Base-by-base conservation (phyloP, 2,888 invertebrate species). In the Himalopsyche anomala region DNA sequence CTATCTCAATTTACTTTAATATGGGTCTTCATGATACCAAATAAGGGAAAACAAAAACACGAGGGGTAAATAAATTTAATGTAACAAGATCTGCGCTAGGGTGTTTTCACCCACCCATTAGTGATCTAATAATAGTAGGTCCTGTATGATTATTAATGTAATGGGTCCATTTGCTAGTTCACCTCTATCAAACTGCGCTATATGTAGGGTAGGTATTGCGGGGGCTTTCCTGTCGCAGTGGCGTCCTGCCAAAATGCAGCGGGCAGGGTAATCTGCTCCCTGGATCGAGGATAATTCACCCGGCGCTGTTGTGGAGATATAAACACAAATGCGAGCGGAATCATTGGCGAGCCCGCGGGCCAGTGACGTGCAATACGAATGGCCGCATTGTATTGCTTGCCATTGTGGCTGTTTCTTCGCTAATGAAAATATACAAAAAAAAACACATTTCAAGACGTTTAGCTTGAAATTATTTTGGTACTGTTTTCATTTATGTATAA, bases 231-330 rank as follows among this genome's bases (percentile, higher is more conserved):
- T 51, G 84, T 56, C 54, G 84, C 82, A 51, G 80, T 87, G 88
- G 88, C 85, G 74, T 81, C 62, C 74, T 88, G 88, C 88, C 88
- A 88, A 85, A 87, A 88, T 85, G 86, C 85, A 82, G 80, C 88
- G 82, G 84, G 45, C 83, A 83, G 88, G 84, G 85, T 88, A 88
- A 88, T 88, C 88, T 85, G 87, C 84, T 55, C 84, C 82, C 83
- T 82, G 85, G 80, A 88, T 88, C 88, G 80, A 82, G 84, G 88
- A 88, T 88, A 87, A 88, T 85, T 88, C 88, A 88, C 83, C 38
- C 82, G 82, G 28, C 82, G 38, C 54, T 56, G 62, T 45, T 84
- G 80, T 80, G 80, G 51, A 81, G 56, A 69, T 56, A 55, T 80
- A 80, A 84, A 84, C 80, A 62, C 80, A 80, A 80, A 80, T 80